Conservation (phyloP, 1,140 invertebrate species). For the Elymnias hypermnestra region DNA sequence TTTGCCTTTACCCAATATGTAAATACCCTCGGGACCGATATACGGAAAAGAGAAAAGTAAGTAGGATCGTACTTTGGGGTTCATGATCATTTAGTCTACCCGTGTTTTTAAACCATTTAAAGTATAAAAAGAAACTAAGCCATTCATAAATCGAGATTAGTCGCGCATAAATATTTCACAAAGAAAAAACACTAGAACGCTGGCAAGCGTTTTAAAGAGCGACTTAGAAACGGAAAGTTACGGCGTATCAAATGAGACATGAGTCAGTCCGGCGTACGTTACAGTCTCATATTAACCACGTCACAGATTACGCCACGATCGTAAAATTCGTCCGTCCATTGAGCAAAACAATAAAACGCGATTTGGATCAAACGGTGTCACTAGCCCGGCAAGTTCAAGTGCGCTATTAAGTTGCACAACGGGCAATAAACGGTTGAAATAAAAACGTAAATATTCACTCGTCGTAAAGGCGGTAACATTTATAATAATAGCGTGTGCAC, state of each 20-base stretch:
- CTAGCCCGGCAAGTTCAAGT: slow-evolving; percentile 70
- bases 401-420: slow-evolving; percentile 67
- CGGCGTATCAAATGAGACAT: slow-evolving; percentile 45
- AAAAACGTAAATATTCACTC: slow-evolving; percentile 64
- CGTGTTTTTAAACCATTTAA: slow-evolving; percentile 20
- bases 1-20: slow-evolving; percentile 34
- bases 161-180: too few species aligned
- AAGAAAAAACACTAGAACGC: slow-evolving; percentile 14
- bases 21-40: slow-evolving; percentile 48
- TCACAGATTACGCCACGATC: slow-evolving; percentile 61
- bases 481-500: slow-evolving; percentile 60
- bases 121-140: too few species aligned
- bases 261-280: slow-evolving; percentile 39
- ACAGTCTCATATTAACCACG: slow-evolving; percentile 43
- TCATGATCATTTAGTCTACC: slow-evolving; percentile 1
- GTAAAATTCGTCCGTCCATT: slow-evolving; percentile 69
- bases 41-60: slow-evolving; percentile 40
- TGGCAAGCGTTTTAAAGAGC: slow-evolving; percentile 17
- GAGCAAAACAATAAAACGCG: slow-evolving; percentile 68
- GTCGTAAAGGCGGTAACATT: slow-evolving; percentile 62
- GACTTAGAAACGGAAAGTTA: slow-evolving; percentile 51
- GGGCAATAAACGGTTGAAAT: slow-evolving; percentile 60
- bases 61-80: slow-evolving; percentile 16
- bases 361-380: slow-evolving; percentile 71
- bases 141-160: too few species aligned